A percentile compares a stretch with the other conserved stretches of the same genome.
phyloP scores from a whole-genome alignment of 2,113 vertebrate genomes.

The Cynocephalus volans region DNA sequence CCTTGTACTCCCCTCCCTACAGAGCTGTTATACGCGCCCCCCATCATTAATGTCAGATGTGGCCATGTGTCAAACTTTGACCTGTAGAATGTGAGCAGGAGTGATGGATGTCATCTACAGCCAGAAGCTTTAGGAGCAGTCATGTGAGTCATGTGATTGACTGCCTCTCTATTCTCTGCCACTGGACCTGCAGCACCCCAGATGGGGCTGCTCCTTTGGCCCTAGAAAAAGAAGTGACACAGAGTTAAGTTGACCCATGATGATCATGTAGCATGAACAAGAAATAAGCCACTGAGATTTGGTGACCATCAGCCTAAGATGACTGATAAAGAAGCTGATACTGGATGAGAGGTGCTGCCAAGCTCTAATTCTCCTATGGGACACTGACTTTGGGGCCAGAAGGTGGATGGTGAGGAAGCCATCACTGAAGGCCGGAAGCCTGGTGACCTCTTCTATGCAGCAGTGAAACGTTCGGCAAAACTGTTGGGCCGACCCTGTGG shows the following conservation, averaged over 20 bases:
- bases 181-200: neutral
- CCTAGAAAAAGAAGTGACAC: neutral
- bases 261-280: neutral
- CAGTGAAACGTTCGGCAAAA: neutral
- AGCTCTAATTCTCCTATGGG: neutral
- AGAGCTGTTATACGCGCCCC: neutral
- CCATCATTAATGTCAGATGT: neutral
- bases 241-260: neutral
- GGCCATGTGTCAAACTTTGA: neutral
- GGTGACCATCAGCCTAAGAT: neutral
- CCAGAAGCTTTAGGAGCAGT: neutral
- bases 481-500: no score
- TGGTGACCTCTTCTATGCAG: neutral
- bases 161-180: neutral
- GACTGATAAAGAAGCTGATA: neutral
- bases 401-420: neutral
- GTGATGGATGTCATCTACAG: neutral
- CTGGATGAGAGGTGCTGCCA: neutral
- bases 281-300: neutral
- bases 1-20: neutral
- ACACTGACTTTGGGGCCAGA: neutral
- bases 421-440: neutral
- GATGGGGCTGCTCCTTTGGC: neutral
- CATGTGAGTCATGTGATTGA: neutral
- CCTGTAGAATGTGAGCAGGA: neutral